Conservation (phyloP, 2,888 invertebrate species). For the Trissolcus japonicus region DNA sequence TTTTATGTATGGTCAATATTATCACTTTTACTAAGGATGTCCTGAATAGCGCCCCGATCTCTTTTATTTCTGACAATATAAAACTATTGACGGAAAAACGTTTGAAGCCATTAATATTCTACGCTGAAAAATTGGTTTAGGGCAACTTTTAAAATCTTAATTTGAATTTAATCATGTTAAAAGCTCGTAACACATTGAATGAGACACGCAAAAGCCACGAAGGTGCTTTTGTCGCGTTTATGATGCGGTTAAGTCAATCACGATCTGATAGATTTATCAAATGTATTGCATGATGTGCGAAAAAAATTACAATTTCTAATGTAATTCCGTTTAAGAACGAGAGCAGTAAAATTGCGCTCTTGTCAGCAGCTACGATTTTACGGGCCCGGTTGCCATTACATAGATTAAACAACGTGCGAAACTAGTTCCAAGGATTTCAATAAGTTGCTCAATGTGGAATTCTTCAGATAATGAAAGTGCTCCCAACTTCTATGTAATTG, state of each 20-base stretch:
- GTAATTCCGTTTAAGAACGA: conserved; percentile 65
- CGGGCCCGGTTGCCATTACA: conserved; percentile 60
- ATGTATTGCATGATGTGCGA: neutral
- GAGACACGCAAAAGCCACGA: neutral
- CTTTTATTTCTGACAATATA: neutral
- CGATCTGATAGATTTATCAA: neutral
- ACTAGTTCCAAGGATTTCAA: conserved; percentile 51
- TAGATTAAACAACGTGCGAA: conserved; percentile 70
- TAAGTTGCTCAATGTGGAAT: conserved; percentile 55
- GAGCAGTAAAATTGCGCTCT: conserved; percentile 12
- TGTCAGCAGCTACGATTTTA: conserved; percentile 21
- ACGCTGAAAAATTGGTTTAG: conserved; percentile 32
- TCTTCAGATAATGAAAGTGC: conserved; percentile 71
- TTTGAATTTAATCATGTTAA: conserved; percentile 52
- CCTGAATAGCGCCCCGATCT: no score
- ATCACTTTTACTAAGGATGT: no score
- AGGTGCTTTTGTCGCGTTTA: conserved; percentile 1
- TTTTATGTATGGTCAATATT: no score
- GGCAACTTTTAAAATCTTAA: conserved; percentile 45
- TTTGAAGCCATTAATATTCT: conserved; percentile 15
- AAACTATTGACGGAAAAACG: conserved; percentile 11
- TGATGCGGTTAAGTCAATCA: conserved; percentile 12
- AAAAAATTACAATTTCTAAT: conserved; percentile 74
- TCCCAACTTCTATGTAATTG: conserved; percentile 59
- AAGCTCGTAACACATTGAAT: conserved; percentile 21